phyloP scores from a whole-genome alignment of 2,113 vertebrate genomes.

The Saguinus imperator region DNA sequence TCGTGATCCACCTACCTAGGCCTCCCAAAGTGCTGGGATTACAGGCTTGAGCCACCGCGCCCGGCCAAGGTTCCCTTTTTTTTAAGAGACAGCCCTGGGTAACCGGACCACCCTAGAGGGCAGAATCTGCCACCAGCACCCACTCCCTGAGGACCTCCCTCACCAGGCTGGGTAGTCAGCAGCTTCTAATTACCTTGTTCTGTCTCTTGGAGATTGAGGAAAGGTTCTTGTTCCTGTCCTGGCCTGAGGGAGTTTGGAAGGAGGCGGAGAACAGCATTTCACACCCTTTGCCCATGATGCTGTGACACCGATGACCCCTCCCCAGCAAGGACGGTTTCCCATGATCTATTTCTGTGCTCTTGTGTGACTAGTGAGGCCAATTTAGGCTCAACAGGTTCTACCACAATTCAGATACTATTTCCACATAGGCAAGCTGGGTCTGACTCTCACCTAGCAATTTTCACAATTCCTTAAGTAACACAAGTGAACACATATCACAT shows the following conservation, averaged over 20 bases:
- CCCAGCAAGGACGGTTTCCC: constrained; percentile 55
- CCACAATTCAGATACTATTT: constrained; percentile 57
- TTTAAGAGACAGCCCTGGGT: no score
- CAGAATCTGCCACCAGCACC: not conserved
- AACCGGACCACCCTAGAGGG: not conserved
- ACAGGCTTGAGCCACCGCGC: no score
- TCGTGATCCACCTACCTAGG: no score
- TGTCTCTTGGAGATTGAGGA: constrained; percentile 2
- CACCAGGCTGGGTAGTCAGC: not conserved
- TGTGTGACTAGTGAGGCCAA: constrained; percentile 17
- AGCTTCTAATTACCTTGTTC: not conserved
- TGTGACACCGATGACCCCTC: constrained; percentile 33
- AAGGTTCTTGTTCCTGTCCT: not conserved
- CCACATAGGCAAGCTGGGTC: constrained; percentile 36
- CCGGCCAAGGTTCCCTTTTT: no score
- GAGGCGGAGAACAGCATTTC: not conserved
- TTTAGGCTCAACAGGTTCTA: constrained; percentile 71
- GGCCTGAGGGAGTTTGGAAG: constrained; percentile 27
- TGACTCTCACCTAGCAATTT: constrained; percentile 64
- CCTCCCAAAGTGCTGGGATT: no score
- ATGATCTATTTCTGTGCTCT: constrained; percentile 74
- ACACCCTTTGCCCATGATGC: not conserved
- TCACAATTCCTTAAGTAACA: not conserved
- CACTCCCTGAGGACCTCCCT: not conserved
- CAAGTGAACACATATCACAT: not conserved